Evolutionary conservation across 2,888 invertebrate species (phyloP).

Genomic region (Aspidiotus rigidus): DNA sequence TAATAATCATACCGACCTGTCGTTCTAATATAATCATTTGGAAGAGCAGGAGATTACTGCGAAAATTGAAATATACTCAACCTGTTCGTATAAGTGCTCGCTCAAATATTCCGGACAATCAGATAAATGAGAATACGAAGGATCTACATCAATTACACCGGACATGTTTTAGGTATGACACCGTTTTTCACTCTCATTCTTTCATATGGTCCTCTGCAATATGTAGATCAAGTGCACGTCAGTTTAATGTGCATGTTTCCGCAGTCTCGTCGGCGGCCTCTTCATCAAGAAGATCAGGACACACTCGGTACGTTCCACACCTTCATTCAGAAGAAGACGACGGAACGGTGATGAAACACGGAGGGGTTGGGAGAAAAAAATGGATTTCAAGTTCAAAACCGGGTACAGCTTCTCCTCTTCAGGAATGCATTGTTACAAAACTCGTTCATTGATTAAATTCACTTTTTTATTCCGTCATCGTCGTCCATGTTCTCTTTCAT

Average conservation of each 20-base stretch:
- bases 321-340: neutral
- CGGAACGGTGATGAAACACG: neutral
- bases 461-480: neutral
- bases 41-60: too few relatives aligned
- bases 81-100: too few relatives aligned
- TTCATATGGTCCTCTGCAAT: neutral
- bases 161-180: neutral
- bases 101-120: too few relatives aligned
- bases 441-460: slow-evolving; percentile 4
- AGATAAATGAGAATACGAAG: too few relatives aligned
- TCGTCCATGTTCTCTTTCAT: slow-evolving; percentile 29
- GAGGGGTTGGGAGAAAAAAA: neutral
- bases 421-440: neutral
- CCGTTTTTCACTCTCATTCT: neutral
- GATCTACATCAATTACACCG: neutral
- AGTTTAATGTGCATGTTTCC: too few relatives aligned
- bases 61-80: too few relatives aligned
- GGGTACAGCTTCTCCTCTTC: neutral
- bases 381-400: neutral
- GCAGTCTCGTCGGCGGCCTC: too few relatives aligned
- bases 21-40: too few relatives aligned
- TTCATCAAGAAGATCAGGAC: too few relatives aligned
- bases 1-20: too few relatives aligned
- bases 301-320: too few relatives aligned
- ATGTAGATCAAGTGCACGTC: too few relatives aligned